Conservation (phyloP, 2,113 vertebrate genomes). For the Ictidomys tridecemlineatus region DNA sequence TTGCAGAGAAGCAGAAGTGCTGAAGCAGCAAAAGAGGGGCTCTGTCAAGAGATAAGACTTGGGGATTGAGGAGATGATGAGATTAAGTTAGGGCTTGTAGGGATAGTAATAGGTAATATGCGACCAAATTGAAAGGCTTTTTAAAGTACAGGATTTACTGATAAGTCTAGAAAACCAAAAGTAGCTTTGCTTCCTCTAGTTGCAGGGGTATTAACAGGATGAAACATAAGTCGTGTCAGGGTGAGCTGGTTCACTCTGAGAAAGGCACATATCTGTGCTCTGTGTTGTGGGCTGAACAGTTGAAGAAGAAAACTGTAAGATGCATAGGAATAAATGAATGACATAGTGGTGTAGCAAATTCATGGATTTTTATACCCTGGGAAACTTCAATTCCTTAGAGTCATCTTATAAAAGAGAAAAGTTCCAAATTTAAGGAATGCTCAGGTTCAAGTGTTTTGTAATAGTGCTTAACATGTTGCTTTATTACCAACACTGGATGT, state of each 20-base stretch:
- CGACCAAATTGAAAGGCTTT: constrained; percentile 60
- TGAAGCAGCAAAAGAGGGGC: not conserved
- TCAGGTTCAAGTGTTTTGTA: not conserved
- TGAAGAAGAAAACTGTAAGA: not conserved
- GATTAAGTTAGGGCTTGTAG: constrained; percentile 27
- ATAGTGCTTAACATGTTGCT: not conserved
- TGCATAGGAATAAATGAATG: not conserved
- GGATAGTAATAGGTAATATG: constrained; percentile 45
- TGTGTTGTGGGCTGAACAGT: not conserved
- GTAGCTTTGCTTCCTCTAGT: constrained; percentile 15
- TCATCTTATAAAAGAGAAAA: not conserved
- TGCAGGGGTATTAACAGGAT: not conserved
- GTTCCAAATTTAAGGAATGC: not conserved
- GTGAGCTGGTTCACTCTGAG: not conserved
- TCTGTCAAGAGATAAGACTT: not conserved
- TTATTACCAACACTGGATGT: not conserved
- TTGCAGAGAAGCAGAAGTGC: not conserved
- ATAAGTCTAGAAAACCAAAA: constrained; percentile 46
- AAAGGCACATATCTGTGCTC: not conserved
- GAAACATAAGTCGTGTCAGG: constrained; percentile 9
- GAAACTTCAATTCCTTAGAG: not conserved
- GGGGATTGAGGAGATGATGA: not conserved
- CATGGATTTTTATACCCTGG: not conserved
- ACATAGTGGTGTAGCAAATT: not conserved
- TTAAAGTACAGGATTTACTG: constrained; percentile 41